Base-by-base conservation (phyloP, 2,888 invertebrate genomes). In the Gymnocheta viridis region DNA sequence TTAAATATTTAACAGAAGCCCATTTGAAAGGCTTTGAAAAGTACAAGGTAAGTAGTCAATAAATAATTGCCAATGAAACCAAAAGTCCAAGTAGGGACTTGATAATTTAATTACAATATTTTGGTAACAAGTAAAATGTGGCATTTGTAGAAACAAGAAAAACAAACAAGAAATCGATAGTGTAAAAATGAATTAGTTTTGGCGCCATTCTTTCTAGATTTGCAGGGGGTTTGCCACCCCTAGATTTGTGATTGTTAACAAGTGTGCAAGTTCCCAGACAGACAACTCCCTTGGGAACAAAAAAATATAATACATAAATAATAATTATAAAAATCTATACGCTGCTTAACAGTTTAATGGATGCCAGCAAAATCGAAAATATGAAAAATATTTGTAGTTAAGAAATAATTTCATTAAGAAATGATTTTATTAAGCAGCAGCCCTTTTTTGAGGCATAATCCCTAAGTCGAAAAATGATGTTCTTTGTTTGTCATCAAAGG, bases 21-120 rank as follows among this genome's bases (percentile, higher is more conserved):
- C 91, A 92, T 88, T 90, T 92, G 87, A 89, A 87, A 89, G 92
- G 92, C 86, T 92, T 92, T 90, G 92, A 92, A 86, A 91, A 91
- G 56, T 92, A 92, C 87, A 92, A 92, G 92, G 92, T 92, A 84
- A 89, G 91, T 87, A 89, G 91, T 87, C 7, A 19, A 47, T 14
- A 69, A 60, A 17, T 29, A 72, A 41, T 27, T 2, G 32, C 14
- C 54, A 66, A 58, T 54, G 10, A 38, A 72, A 47, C 1, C 9
- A 58, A 58, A 22, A 27, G 32, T 44, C 19, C n/a, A 14, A 54
- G 38, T 29, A 47, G 22, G n/a, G 35, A 56, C 12, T 64, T 66
- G 47, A 17, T 66, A 76, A 56, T 66, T 56, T 56, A 76, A 66
- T 76, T 76, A 76, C 70, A 35, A 49, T 38, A 5, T 54, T 7